A percentile compares a stretch with the other conserved stretches of the same genome.
These are phyloP conservation scores for Labeo calbasu DNA, from an alignment of 2,797 vertebrate species.

Conservation along the genomic window DNA sequence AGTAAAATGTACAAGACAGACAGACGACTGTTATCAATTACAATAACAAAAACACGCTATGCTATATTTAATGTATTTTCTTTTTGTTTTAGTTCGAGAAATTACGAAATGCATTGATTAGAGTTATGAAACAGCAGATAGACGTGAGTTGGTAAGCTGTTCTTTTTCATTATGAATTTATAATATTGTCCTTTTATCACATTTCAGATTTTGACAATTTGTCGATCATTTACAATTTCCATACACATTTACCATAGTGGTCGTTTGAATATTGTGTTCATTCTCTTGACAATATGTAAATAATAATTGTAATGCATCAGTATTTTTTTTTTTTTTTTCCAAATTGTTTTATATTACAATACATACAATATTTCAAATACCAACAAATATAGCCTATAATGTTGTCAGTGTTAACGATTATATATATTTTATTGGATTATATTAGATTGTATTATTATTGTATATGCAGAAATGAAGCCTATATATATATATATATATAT, in stretches of 20 bases:
- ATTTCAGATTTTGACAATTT: background rate
- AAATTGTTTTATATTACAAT: background rate
- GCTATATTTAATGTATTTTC: background rate
- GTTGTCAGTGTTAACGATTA: background rate
- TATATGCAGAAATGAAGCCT: background rate
- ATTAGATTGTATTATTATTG: background rate
- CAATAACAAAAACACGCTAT: background rate
- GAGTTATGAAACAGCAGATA: conserved; percentile 83
- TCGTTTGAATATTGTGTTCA: background rate
- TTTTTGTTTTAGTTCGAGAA: conserved; percentile 85
- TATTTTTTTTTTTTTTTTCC: background rate
- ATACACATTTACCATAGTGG: background rate
- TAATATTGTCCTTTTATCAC: background rate
- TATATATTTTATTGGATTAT: background rate
- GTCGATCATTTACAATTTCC: background rate
- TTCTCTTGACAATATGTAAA: background rate
- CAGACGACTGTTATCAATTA: background rate
- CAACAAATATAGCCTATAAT: background rate
- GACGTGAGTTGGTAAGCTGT: conserved; percentile 83
- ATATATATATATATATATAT: background rate
- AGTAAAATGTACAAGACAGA: background rate
- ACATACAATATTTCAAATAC: background rate
- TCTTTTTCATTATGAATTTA: background rate
- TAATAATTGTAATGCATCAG: background rate
- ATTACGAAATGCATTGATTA: conserved; percentile 87